Percentiles rank a stretch among this genome's conserved stretches.
Conservation (phyloP, 2,113 vertebrate genomes). For the Psilopsiagon aymara region DNA sequence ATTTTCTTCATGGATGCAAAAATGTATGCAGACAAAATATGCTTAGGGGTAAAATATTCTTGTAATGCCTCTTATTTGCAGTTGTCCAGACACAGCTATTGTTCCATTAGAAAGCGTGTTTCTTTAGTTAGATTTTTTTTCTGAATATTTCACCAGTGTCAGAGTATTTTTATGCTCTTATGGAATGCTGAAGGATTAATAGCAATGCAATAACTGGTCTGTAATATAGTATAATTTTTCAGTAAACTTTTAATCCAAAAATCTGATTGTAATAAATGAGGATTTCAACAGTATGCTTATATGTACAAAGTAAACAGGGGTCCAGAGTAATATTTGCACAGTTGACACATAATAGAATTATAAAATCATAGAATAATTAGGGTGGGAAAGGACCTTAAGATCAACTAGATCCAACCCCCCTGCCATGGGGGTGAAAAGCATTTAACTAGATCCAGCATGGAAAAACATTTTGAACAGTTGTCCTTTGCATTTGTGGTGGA, state of each 20-base stretch:
- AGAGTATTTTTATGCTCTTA: background rate
- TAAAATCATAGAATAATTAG: background rate
- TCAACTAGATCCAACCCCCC: background rate
- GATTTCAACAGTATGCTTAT: background rate
- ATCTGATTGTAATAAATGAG: background rate
- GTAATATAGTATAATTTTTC: background rate
- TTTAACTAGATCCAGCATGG: background rate
- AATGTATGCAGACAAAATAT: background rate
- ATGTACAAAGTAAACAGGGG: background rate
- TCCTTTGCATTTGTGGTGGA: background rate
- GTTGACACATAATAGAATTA: background rate
- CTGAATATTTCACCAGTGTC: background rate
- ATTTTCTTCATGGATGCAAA: background rate
- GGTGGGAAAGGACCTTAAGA: background rate
- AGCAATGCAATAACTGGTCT: background rate
- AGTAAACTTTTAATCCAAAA: background rate
- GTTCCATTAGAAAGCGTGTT: background rate
- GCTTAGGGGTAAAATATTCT: background rate
- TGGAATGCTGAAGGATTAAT: background rate
- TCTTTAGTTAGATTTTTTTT: background rate
- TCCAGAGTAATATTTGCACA: background rate
- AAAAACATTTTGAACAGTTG: constrained; percentile 17
- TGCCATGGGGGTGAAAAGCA: background rate
- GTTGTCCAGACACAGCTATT: background rate
- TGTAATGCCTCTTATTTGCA: background rate